Evolutionary conservation across 2,888 invertebrate species (phyloP).

Genomic region (Hydroisotoma schaefferi): DNA sequence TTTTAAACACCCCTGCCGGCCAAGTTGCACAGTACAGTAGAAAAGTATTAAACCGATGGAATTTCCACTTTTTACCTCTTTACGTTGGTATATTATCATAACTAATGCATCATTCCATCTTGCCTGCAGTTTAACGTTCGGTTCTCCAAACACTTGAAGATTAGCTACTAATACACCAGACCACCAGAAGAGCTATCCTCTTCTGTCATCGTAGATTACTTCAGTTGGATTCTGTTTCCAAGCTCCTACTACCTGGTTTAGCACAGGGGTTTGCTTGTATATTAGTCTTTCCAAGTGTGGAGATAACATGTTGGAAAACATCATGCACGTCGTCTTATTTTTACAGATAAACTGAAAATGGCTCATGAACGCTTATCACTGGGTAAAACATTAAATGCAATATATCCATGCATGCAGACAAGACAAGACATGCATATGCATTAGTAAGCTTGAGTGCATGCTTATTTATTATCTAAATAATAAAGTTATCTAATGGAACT

Average conservation of each 20-base stretch:
- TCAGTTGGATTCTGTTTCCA: too few relatives aligned
- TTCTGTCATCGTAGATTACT: background rate
- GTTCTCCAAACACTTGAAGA: constrained; percentile 15
- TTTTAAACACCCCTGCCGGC: background rate
- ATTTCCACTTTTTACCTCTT: too few relatives aligned
- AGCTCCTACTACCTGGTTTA: constrained; percentile 10
- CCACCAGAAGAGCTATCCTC: background rate
- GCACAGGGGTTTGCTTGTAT: constrained; percentile 16
- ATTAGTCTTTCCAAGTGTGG: constrained; percentile 8
- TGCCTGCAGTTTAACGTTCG: background rate
- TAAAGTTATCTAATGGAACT: too few relatives aligned
- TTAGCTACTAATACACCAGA: background rate
- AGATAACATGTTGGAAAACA: constrained; percentile 3
- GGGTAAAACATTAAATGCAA: too few relatives aligned
- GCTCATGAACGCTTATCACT: too few relatives aligned
- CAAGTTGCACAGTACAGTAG: too few relatives aligned
- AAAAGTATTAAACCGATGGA: too few relatives aligned
- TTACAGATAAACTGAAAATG: too few relatives aligned
- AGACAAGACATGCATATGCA: too few relatives aligned
- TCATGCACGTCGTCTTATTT: background rate
- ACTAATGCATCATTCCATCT: constrained; percentile 13
- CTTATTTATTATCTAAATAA: too few relatives aligned
- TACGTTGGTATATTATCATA: constrained; percentile 1
- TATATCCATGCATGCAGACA: too few relatives aligned
- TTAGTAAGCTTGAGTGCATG: too few relatives aligned